Evolutionary conservation across 35 echinoderm and acorn worm species (phyloP).

Genomic region (Amphiura filiformis): DNA sequence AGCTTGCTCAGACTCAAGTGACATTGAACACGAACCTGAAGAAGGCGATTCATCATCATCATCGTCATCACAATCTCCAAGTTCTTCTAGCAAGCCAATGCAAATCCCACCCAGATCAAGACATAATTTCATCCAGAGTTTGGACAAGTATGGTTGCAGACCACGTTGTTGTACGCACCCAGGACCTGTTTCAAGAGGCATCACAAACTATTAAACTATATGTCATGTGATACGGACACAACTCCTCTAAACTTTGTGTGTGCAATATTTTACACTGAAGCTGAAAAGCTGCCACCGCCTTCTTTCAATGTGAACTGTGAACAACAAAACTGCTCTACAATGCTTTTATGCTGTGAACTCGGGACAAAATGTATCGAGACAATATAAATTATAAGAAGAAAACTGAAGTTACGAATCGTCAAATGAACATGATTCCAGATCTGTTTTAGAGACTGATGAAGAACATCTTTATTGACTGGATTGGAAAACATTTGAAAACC

Average conservation of each 20-base stretch:
- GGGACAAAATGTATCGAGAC: no score
- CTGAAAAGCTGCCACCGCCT: neutral
- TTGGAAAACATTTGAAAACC: no score
- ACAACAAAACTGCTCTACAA: no score
- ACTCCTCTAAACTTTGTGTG: neutral
- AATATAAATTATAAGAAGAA: no score
- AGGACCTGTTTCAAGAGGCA: neutral
- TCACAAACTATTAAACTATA: neutral
- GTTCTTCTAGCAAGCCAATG: neutral
- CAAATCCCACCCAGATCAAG: neutral
- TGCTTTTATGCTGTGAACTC: no score
- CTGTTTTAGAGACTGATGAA: no score
- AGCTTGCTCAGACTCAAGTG: conserved; percentile 23
- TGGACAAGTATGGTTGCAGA: conserved; percentile 37
- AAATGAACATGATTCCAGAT: no score
- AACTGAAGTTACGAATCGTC: no score
- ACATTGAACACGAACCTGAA: conserved; percentile 24
- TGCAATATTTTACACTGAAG: neutral
- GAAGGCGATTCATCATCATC: neutral
- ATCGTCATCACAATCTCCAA: neutral
- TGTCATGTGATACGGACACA: neutral
- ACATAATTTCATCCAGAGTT: conserved; percentile 34
- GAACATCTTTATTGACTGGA: no score
- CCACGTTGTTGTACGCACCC: neutral
- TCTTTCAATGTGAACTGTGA: neutral